Base-by-base conservation (phyloP, 2,797 vertebrate genomes). In the Manis javanica region DNA sequence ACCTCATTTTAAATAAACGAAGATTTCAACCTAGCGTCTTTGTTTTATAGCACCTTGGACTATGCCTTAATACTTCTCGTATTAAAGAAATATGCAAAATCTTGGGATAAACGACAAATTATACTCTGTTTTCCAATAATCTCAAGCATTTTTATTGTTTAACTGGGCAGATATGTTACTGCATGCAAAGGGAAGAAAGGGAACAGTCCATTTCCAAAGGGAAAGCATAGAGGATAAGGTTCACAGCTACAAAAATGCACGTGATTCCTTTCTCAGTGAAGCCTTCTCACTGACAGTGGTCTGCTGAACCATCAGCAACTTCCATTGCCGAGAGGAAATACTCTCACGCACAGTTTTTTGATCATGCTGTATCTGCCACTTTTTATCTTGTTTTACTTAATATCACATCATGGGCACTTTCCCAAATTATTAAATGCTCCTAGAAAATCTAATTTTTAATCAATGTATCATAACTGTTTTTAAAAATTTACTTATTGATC, bases 91-190 rank as follows among this genome's bases (percentile, higher is more conserved):
- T n/a, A 91, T n/a, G 29, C 18, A 16, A 87, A 79, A 24, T 74
- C 49, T 53, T 93, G 53, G 59, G 77, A 93, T 94, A 96, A 94
- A 84, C 53, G 75, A 81, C 71, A 90, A 82, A 79, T 93, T 94
- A 94, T 95, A 88, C 24, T 69, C 19, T n/a, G 49, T 89, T 91
- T 51, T 49, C 15, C 59, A 90, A 93, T 87, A 89, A 96, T 81
- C 83, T 94, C 79, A 77, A 77, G 81, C 39, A 91, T 83, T 89
- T 96, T 96, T 94, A 95, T 84, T 94, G 84, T 91, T 94, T 71
- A 63, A 64, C 64, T n/a, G 31, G 83, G 74, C 64, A 92, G 82
- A 87, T 85, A 95, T 68, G 94, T 75, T 78, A 55, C 84, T 92
- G 49, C 79, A 55, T 71, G 53, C 34, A 57, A 53, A 92, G 72